Conservation (phyloP, 2,113 vertebrate genomes). For the Ceuthmochares aereus region DNA sequence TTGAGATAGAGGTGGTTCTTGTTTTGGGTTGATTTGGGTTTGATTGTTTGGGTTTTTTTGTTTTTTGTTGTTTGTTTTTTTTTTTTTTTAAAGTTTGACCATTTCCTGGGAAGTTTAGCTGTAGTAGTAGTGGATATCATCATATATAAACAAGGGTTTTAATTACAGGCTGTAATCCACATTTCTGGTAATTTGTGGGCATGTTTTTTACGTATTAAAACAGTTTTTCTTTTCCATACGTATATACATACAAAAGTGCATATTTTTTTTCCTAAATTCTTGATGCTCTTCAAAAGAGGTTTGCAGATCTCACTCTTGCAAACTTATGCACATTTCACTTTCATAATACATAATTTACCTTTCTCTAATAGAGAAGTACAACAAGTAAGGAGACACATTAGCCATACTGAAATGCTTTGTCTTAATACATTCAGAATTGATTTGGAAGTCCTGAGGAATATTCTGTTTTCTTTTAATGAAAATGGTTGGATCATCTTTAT, state of each 20-base stretch:
- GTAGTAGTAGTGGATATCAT: background rate
- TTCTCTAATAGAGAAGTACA: background rate
- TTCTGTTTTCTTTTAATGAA: background rate
- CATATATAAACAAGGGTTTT: background rate
- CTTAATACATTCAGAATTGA: background rate
- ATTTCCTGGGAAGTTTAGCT: background rate
- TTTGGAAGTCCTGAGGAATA: constrained; percentile 10
- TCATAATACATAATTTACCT: background rate
- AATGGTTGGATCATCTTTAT: constrained; percentile 24
- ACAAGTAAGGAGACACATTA: background rate
- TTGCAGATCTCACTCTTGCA: background rate
- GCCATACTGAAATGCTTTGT: background rate
- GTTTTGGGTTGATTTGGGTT: background rate
- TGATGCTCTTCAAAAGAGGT: background rate
- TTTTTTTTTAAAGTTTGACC: background rate
- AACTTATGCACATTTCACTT: background rate
- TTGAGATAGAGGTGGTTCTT: background rate
- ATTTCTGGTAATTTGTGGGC: background rate
- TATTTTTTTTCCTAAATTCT: background rate
- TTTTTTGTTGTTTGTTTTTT: too few relatives aligned
- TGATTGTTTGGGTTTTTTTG: too few relatives aligned
- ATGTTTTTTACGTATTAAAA: background rate
- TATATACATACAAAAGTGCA: background rate
- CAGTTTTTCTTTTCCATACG: background rate
- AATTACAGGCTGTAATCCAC: background rate